These are phyloP conservation scores for Diabrotica undecimpunctata DNA, from an alignment of 1,140 invertebrate genomes.

Conservation along the genomic window DNA sequence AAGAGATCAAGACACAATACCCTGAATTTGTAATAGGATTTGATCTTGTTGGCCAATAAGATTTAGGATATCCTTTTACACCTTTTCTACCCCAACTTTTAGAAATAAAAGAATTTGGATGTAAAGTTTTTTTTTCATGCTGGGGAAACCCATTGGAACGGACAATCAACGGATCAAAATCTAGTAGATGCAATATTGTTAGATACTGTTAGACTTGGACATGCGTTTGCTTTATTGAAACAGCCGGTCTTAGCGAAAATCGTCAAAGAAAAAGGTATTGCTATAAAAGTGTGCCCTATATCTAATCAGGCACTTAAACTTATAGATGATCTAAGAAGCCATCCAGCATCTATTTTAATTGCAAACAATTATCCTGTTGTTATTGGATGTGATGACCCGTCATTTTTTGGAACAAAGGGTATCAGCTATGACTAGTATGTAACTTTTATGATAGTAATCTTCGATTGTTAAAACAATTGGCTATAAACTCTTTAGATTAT, in stretches of 20 bases:
- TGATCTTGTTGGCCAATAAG: constrained; percentile 75
- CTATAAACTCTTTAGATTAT: constrained; percentile 72
- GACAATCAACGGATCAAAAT: constrained; percentile 57
- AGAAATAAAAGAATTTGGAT: constrained; percentile 45
- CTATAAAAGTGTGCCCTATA: constrained; percentile 77
- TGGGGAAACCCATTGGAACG: constrained; percentile 74
- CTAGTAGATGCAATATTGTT: constrained; percentile 66
- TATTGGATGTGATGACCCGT: constrained; percentile 71
- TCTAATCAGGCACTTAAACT: constrained; percentile 73
- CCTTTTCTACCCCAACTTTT: constrained; percentile 56
- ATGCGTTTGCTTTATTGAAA: constrained; percentile 67
- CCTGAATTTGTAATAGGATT: constrained; percentile 68
- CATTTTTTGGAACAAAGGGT: constrained; percentile 68
- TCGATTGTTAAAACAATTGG: constrained; percentile 70
- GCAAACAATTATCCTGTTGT: constrained; percentile 58
- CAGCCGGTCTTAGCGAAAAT: constrained; percentile 66
- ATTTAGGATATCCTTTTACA: constrained; percentile 57
- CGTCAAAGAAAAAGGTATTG: constrained; percentile 60
- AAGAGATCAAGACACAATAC: constrained; percentile 42
- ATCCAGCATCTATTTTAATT: constrained; percentile 67
- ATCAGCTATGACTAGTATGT: constrained; percentile 79
- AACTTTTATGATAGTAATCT: constrained; percentile 73
- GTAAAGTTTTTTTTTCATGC: constrained; percentile 71
- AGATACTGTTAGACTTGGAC: constrained; percentile 57
- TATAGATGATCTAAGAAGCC: constrained; percentile 73